These are phyloP conservation scores for Sorex araneus DNA, from an alignment of 2,113 vertebrate species.

Conservation along the genomic window DNA sequence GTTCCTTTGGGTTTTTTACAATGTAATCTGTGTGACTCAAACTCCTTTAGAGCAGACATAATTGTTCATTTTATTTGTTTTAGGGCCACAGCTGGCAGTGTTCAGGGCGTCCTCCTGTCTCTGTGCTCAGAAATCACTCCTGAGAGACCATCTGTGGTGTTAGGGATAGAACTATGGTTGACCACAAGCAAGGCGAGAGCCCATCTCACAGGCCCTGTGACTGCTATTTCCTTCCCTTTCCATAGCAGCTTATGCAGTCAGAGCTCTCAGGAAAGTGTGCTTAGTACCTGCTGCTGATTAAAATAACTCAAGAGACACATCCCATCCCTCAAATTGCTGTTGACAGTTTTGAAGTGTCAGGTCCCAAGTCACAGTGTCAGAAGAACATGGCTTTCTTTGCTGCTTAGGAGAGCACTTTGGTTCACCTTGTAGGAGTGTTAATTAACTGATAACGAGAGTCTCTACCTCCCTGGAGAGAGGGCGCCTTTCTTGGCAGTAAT, in stretches of 20 bases:
- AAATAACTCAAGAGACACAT: conserved; percentile 60
- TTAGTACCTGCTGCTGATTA: conserved; percentile 37
- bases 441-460: conserved; percentile 36
- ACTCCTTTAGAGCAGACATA: neutral
- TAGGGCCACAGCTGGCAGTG: no score
- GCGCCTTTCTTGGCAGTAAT: conserved; percentile 58
- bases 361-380: conserved; percentile 60
- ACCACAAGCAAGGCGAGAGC: no score
- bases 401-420: conserved; percentile 16
- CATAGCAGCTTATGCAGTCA: neutral
- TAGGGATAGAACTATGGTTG: no score
- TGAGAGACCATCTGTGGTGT: no score
- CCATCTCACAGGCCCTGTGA: no score
- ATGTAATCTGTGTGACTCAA: neutral
- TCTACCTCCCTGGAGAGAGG: conserved; percentile 38
- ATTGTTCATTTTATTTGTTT: neutral
- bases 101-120: no score
- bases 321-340: conserved; percentile 60
- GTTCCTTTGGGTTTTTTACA: neutral
- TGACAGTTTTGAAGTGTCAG: conserved; percentile 69
- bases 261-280: neutral
- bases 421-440: conserved; percentile 40
- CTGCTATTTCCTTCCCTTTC: neutral
- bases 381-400: conserved; percentile 59
- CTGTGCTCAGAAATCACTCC: no score